phyloP scores from a whole-genome alignment of 2,113 vertebrate genomes.

The Pelobates fuscus region DNA sequence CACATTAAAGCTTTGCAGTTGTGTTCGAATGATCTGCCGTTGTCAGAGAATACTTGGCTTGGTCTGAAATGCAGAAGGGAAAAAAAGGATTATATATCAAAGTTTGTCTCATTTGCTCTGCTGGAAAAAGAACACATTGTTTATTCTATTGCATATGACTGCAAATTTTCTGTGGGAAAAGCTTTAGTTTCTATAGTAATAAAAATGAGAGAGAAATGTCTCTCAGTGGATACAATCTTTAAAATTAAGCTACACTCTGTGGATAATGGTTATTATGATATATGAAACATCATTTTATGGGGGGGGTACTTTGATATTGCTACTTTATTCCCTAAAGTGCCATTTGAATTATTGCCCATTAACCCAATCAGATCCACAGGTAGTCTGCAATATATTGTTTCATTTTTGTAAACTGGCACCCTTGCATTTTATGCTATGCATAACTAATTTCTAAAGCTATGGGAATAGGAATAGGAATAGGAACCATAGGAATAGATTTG shows the following conservation, averaged over 20 bases:
- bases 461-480: too few relatives aligned
- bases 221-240: background rate
- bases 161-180: background rate
- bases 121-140: background rate
- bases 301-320: background rate
- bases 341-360: background rate
- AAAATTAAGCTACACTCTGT: background rate
- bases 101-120: slow-evolving; percentile 17
- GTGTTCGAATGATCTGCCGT: slow-evolving; percentile 19
- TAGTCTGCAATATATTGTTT: background rate
- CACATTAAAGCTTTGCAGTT: slow-evolving; percentile 29
- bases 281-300: background rate
- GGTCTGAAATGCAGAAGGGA: slow-evolving; percentile 11
- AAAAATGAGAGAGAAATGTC: background rate
- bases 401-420: too few relatives aligned
- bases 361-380: background rate
- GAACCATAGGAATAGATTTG: too few relatives aligned
- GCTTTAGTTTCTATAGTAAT: background rate
- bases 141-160: slow-evolving; percentile 21
- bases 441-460: too few relatives aligned
- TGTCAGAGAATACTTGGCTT: slow-evolving; percentile 19
- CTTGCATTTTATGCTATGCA: too few relatives aligned
- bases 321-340: background rate
- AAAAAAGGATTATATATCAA: slow-evolving; percentile 25
- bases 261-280: background rate